phyloP scores from a whole-genome alignment of 2,888 invertebrate genomes.

The Celastrina argiolus region DNA sequence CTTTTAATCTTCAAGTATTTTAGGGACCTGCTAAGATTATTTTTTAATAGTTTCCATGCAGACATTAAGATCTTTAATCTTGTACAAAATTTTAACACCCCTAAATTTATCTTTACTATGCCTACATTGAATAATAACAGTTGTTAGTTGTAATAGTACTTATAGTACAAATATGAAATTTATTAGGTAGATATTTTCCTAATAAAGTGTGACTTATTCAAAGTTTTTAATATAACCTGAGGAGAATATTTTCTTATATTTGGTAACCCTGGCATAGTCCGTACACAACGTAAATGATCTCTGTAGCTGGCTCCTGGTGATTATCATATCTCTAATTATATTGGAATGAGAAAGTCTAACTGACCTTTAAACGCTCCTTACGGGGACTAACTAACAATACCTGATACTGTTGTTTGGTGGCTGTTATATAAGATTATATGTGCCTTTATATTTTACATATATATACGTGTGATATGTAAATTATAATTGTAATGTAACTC shows the following conservation, averaged over 20 bases:
- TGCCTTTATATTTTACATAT: background rate
- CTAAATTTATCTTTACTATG: no score
- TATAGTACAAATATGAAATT: no score
- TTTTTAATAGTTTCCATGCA: background rate
- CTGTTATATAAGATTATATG: background rate
- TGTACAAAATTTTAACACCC: background rate
- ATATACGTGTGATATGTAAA: background rate
- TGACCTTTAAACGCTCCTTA: constrained; percentile 19
- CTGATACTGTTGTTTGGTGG: background rate
- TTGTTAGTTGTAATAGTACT: no score
- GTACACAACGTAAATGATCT: constrained; percentile 23
- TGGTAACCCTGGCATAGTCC: background rate
- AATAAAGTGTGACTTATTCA: background rate
- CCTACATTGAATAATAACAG: background rate
- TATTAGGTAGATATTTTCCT: background rate
- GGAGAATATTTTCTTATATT: background rate
- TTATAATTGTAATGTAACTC: background rate
- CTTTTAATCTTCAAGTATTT: background rate
- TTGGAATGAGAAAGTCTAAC: constrained; percentile 16
- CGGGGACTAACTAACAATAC: constrained; percentile 6
- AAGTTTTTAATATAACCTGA: background rate
- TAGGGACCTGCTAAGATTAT: background rate
- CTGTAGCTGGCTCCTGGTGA: constrained; percentile 29
- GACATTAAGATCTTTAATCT: background rate
- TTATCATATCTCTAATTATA: constrained; percentile 22